A percentile compares a stretch with the other conserved stretches of the same genome.
Conservation (phyloP, 2,888 invertebrate genomes). For the Tethea ocularis region DNA sequence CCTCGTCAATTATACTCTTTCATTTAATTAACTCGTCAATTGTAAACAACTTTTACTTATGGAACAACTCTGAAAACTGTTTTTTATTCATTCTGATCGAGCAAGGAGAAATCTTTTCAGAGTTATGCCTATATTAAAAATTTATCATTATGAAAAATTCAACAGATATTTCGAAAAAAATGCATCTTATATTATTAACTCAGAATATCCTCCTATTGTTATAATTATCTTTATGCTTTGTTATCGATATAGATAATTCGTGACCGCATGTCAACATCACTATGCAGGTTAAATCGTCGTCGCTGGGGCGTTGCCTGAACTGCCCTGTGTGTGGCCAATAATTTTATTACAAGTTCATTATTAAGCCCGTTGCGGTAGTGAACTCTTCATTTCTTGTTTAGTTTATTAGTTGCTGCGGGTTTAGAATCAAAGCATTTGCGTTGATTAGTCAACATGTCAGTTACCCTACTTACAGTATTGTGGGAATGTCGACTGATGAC, state of each 20-base stretch:
- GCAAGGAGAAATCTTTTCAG: too few species aligned
- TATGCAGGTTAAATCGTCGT: slow-evolving; percentile 73
- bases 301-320: slow-evolving; percentile 74
- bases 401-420: slow-evolving; percentile 42
- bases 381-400: slow-evolving; percentile 54
- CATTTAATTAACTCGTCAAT: too few species aligned
- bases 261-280: slow-evolving; percentile 38
- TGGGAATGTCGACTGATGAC: slow-evolving; percentile 5
- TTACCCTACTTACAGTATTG: slow-evolving; percentile 8
- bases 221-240: too few species aligned
- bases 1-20: too few species aligned
- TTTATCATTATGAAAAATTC: too few species aligned
- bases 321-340: slow-evolving; percentile 81
- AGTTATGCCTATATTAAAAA: too few species aligned
- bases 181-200: too few species aligned
- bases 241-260: slow-evolving; percentile 34
- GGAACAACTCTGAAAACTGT: too few species aligned
- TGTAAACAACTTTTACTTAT: too few species aligned
- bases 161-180: too few species aligned
- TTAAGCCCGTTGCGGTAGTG: slow-evolving; percentile 63
- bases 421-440: slow-evolving; percentile 26
- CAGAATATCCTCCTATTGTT: too few species aligned
- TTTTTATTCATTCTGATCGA: too few species aligned
- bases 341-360: slow-evolving; percentile 83
- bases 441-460: slow-evolving; percentile 10